phyloP scores from a whole-genome alignment of 2,113 vertebrate genomes.

The Chionis minor region DNA sequence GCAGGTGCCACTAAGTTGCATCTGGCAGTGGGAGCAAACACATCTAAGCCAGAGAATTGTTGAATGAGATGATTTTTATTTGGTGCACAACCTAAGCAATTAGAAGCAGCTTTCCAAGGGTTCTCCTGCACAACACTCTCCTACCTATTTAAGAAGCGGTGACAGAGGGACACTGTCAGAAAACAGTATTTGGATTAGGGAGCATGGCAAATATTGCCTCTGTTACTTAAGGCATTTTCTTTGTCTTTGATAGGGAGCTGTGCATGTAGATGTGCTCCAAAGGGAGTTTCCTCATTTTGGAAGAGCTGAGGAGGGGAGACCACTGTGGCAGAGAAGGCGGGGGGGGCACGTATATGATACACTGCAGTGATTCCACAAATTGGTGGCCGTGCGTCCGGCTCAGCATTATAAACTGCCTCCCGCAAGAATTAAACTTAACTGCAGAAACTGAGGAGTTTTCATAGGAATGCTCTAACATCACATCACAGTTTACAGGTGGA shows the following conservation, averaged over 20 bases:
- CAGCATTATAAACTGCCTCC: not conserved
- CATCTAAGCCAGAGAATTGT: not conserved
- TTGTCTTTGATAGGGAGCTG: not conserved
- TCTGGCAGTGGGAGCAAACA: conserved; percentile 25
- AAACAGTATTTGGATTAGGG: not conserved
- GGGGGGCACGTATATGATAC: not conserved
- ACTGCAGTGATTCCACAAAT: not conserved
- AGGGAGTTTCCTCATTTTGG: not conserved
- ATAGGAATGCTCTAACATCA: not conserved
- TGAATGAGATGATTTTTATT: conserved; percentile 22
- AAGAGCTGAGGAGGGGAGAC: not conserved
- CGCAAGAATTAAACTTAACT: not conserved
- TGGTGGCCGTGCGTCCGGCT: fast-evolving
- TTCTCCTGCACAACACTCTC: not conserved
- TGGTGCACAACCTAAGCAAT: not conserved
- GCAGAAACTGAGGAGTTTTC: not conserved
- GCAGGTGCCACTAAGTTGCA: conserved; percentile 42
- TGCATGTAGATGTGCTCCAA: not conserved
- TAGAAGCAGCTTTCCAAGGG: not conserved
- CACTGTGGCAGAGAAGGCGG: fast-evolving
- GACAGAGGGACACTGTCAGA: not conserved
- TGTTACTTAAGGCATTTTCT: not conserved
- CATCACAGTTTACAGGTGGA: not conserved
- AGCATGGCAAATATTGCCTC: not conserved
- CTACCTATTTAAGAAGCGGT: not conserved